Conservation (phyloP, 2,797 vertebrate genomes). For the Cyclura pinguis region DNA sequence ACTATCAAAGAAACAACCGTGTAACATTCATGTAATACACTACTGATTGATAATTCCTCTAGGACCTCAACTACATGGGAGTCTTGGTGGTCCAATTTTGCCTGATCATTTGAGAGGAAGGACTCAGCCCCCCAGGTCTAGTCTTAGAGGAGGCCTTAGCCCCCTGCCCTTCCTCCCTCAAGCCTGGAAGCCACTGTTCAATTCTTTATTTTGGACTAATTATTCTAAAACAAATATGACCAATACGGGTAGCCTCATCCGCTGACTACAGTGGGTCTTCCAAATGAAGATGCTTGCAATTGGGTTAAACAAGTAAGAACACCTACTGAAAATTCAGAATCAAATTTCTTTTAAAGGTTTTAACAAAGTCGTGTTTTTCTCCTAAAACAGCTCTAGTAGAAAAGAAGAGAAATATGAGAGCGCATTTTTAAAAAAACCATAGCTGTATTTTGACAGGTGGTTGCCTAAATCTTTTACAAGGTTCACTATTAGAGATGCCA, state of each 20-base stretch:
- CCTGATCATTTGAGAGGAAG: no score
- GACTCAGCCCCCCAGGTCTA: no score
- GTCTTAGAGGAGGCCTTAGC: background rate
- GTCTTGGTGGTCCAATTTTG: no score
- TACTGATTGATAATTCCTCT: no score
- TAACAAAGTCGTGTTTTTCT: background rate
- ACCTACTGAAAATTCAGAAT: background rate
- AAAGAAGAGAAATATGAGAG: background rate
- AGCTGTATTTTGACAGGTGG: slow-evolving; percentile 8
- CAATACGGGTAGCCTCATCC: background rate
- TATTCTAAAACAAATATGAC: background rate
- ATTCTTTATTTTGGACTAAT: background rate
- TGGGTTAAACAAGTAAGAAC: background rate
- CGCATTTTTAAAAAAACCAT: background rate
- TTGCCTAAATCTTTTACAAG: slow-evolving; percentile 2
- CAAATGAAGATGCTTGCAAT: background rate
- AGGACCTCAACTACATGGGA: no score
- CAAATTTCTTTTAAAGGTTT: background rate
- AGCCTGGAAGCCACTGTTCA: background rate
- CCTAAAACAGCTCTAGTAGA: background rate
- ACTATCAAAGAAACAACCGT: no score
- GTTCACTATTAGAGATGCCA: background rate
- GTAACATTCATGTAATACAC: no score
- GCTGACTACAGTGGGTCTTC: background rate
- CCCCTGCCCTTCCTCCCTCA: background rate